Evolutionary conservation across 35 echinoderm and acorn worm species (phyloP), one percentile per base, ranked within the genome.

Genomic region (Apostichopus californicus): DNA sequence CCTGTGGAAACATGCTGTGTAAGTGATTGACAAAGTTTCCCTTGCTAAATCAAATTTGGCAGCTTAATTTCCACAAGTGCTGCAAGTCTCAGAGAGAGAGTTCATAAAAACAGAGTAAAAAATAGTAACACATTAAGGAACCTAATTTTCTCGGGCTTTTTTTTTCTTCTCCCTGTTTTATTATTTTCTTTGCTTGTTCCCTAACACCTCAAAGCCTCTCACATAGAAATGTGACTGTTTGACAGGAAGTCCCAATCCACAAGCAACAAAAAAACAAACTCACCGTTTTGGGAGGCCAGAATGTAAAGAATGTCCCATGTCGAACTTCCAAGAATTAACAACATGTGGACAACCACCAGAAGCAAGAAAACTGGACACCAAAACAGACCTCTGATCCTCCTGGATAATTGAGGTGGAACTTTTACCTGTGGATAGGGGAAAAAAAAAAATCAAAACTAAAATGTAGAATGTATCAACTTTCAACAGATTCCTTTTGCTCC

Each of bases 241-340:
- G 18, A 18, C 11, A 68, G 64, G 8, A 10, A 68, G 18, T 68
- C 18, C 11, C 64, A 68, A 68, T 68, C 64, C 9, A 68, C 8
- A 18, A 68, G 64, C 11, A 68, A 68, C 9, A 46, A 83, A 55
- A 83, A 11, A 82, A 82, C 80, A 1, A 12, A 83, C 80, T 17
- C 55, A 83, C 80, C 80, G 34, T 17, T 55, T 83, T 83, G 26
- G 5, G 52, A 55, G 34, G 13, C 34, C 3, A 83, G 6, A 55
- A 83, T 55, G 9, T 83, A 10, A 9, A 83, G 17, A 55, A 83
- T 55, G 7, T 83, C 10, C 14, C 34, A 55, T 53, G 80, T 83
- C 18, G 80, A 83, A 55, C 80, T 83, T 12, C 80, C 80, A 13
- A 7, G 18, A 83, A 83, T 83, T 13, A 83, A n/a, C 53, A 83